Evolutionary conservation across 1,140 invertebrate genomes (phyloP), one percentile per base, ranked within the genome.

Genomic region (Daktulosphaira vitifoliae): DNA sequence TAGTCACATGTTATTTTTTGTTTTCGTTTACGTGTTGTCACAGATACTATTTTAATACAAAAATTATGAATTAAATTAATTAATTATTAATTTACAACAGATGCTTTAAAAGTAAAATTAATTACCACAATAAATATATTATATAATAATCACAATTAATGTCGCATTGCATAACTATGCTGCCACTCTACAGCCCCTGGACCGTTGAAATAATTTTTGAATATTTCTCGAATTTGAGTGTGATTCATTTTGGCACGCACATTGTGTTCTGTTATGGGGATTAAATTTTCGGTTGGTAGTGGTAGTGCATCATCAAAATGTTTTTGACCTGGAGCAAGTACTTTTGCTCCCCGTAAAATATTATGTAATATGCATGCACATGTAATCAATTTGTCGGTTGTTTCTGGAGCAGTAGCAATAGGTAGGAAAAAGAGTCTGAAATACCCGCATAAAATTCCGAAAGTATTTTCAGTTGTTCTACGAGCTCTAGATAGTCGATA

Each of bases 371-470:
- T 20, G 16, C 8, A 46, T 46, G 18, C 16, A 18, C 44, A 46
- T 46, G 18, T 46, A 20, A 9, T 46, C 44, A 20, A 13, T 18
- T 7, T 20, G 44, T 9, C 44, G 16, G 9, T 8, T 4, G 18
- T 46, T 20, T 9, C 9, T 46, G 44, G 44, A 5, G 18, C 44
- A 46, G 18, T 20, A 20, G 44, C 16, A 18, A 46, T 22, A 18
- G 37, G 46, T 62, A 25, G 20, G 13, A 22, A 42, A 46, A 72
- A 71, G 25, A 73, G 59, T 26, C 67, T 42, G 53, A 69, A 72
- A 39, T 66, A 46, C 13, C 11, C 16, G 18, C 18, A 39, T 39
- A 39, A 39, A 39, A 39, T 48, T 22, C 46, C 46, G 46, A 48
- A 48, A 22, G 6, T 48, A 48, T 22, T 48, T 48, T 48, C 20